These are phyloP conservation scores for Tipula lateralis DNA, from an alignment of 2,888 invertebrate species.

Conservation along the genomic window DNA sequence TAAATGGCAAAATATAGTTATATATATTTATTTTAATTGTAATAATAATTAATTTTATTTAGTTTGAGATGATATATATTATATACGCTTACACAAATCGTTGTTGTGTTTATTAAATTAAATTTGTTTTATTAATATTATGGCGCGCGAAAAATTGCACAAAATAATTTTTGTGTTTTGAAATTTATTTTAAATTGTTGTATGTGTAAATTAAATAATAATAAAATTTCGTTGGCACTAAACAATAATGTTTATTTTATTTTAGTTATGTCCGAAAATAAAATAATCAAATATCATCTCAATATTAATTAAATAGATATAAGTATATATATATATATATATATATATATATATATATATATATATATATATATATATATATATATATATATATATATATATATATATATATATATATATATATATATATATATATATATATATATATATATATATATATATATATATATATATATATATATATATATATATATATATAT, in stretches of 20 bases:
- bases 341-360: too few relatives aligned
- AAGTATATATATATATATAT: neutral
- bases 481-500: too few relatives aligned
- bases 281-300: neutral
- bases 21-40: neutral
- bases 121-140: neutral
- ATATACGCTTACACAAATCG: neutral
- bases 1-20: neutral
- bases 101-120: neutral
- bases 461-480: too few relatives aligned
- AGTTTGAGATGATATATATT: neutral
- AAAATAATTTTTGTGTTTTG: neutral
- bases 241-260: neutral
- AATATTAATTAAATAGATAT: neutral
- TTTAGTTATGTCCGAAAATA: neutral
- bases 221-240: conserved; percentile 4
- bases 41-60: neutral
- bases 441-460: too few relatives aligned
- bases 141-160: neutral
- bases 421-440: too few relatives aligned
- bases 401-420: too few relatives aligned
- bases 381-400: too few relatives aligned
- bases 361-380: too few relatives aligned
- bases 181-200: neutral
- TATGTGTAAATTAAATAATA: neutral